Evolutionary conservation across 2,113 vertebrate genomes (phyloP), one percentile per base, ranked within the genome.

Genomic region (Dicaeum eximium): DNA sequence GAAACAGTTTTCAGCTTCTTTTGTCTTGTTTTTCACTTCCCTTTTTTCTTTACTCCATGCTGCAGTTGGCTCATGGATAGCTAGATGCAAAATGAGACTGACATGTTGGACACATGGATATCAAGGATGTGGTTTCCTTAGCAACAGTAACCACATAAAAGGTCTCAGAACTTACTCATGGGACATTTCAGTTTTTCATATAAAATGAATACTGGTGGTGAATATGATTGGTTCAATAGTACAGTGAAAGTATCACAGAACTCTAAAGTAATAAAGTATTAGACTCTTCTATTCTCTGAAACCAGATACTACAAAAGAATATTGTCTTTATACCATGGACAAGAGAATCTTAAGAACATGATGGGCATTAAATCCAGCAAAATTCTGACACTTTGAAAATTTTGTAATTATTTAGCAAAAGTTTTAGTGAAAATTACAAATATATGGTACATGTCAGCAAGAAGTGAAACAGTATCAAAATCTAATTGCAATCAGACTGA

Each of bases 91-190:
- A 98, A 97, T 92, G 96, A 98, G 97, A 97, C 96, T 98, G 97
- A 97, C 97, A 97, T 89, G 96, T 94, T 80, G 84, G 97, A 97
- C 97, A 98, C 97, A 95, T 96, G 97, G 97, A 96, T 97, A 98
- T 98, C 96, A 98, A 97, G 96, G 92, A 96, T 97, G 93, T 96
- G 94, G 98, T 98, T 98, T 97, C 98, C 98, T 92, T 98, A 97
- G 98, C 97, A 98, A 98, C 97, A 97, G 94, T 95, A 98, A 97
- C 96, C 94, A 92, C 96, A 97, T 97, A 96, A 98, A 97, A 97
- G 90, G 97, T 95, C 92, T 98, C 92, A 97, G 97, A 98, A 98
- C 97, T 98, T 97, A 91, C 95, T 97, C 98, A 95, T 97, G 98
- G 97, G 98, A 98, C 94, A 91, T 95, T 96, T 97, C 92, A 96